Conservation (phyloP, 2,113 vertebrate species). For the rat (Rattus norvegicus) region GRCr8 NC_086024.1:117194501-117195000, state of each 20-base stretch:
- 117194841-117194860: not conserved
- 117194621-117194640: not conserved
- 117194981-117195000: not conserved
- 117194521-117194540: not conserved
- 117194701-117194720: not conserved
- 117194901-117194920: not conserved
- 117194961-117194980: not conserved
- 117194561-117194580: not conserved
- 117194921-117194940: not conserved
- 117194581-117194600: not conserved
- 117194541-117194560: not conserved
- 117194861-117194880: not conserved
- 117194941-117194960: not conserved
- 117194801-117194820: not conserved
- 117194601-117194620: not conserved
- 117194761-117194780: not conserved
- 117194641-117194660: not conserved
- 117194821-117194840: not conserved
- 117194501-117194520: not conserved
- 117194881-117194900: accelerated
- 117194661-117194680: not conserved
- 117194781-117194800: not conserved
- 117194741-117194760: not conserved
- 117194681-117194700: not conserved
- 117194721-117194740: not conserved